phyloP scores from a whole-genome alignment of 1,140 invertebrate genomes.

The Helicoverpa armigera region DNA sequence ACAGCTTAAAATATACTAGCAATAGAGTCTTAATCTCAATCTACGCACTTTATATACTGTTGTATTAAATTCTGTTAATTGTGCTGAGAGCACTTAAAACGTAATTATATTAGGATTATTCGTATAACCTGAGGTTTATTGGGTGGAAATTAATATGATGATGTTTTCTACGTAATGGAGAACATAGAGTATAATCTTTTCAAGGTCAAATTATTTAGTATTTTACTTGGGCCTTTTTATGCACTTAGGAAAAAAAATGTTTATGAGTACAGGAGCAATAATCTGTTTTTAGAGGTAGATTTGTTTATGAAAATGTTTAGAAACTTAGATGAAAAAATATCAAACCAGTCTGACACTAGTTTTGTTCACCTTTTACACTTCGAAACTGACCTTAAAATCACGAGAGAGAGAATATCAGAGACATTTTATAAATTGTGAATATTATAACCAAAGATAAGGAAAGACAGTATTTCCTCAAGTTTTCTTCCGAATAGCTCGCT shows the following conservation, averaged over 20 bases:
- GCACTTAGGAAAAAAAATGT: too few species aligned
- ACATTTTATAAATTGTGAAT: constrained; percentile 28
- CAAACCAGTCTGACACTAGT: neutral
- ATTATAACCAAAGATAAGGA: constrained; percentile 14
- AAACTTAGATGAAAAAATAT: neutral
- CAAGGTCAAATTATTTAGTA: too few species aligned
- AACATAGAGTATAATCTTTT: too few species aligned
- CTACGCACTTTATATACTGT: neutral
- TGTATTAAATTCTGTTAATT: constrained; percentile 33
- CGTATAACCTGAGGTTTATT: constrained; percentile 4
- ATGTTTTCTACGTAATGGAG: too few species aligned
- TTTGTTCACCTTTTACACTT: neutral
- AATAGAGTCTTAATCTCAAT: neutral
- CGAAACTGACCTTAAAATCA: neutral
- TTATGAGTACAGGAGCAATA: too few species aligned
- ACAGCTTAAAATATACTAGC: neutral
- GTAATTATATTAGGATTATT: constrained; percentile 31
- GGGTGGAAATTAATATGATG: neutral
- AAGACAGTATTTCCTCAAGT: constrained; percentile 20
- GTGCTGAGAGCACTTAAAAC: neutral
- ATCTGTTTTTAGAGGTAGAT: too few species aligned
- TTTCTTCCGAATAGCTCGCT: neutral
- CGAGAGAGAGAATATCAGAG: neutral
- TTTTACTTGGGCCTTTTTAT: too few species aligned
- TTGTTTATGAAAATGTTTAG: too few species aligned